Percentiles rank a stretch among this genome's conserved stretches.
Conservation (phyloP, 2,113 vertebrate species). For the Nibea coibor region DNA sequence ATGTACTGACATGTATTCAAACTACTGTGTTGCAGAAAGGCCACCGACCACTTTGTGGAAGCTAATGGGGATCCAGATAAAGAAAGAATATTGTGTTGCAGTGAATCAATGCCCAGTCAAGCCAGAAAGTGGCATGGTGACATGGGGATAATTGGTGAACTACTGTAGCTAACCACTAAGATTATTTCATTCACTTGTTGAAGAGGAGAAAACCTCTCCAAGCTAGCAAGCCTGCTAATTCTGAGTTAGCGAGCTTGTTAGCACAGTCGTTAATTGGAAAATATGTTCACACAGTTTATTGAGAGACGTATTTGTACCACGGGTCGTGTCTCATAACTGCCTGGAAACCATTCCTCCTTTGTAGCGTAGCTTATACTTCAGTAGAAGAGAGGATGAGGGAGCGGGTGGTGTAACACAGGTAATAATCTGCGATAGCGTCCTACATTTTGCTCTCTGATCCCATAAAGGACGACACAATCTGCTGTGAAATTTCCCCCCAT, state of each 20-base stretch:
- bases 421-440: background rate
- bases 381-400: background rate
- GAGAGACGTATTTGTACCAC: background rate
- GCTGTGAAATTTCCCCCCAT: background rate
- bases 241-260: background rate
- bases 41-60: background rate
- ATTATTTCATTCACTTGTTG: background rate
- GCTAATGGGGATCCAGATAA: background rate
- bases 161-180: too few species aligned
- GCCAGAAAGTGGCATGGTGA: background rate
- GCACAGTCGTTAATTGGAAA: background rate
- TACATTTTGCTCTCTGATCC: background rate
- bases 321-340: background rate
- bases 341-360: background rate
- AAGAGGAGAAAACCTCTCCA: background rate
- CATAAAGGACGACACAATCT: background rate
- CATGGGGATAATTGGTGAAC: too few species aligned
- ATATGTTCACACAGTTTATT: background rate
- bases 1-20: background rate
- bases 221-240: background rate
- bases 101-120: background rate
- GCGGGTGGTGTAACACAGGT: background rate
- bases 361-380: background rate
- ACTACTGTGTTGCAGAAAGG: background rate
- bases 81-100: background rate